A percentile compares a stretch with the other conserved stretches of the same genome.
Evolutionary conservation across 2,888 invertebrate genomes (phyloP).

Genomic region (Anorthoa munda): DNA sequence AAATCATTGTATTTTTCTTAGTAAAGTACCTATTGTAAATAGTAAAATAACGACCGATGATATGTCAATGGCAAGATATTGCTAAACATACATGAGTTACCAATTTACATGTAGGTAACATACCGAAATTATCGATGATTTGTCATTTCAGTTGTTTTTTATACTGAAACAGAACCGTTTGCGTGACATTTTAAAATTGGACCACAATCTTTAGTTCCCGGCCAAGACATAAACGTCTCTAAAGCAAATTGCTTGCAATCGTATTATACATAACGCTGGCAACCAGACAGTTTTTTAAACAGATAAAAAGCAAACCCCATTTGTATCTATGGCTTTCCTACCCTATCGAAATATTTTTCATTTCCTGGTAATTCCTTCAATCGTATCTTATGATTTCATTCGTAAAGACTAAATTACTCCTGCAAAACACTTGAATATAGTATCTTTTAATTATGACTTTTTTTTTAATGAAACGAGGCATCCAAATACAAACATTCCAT

Average conservation of each 20-base stretch:
- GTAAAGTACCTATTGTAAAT: conserved; percentile 27
- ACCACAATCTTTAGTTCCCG: conserved; percentile 16
- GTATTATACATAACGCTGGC: conserved; percentile 31
- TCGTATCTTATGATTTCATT: too few relatives aligned
- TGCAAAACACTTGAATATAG: too few relatives aligned
- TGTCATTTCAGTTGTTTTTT: background rate
- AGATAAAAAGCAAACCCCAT: background rate
- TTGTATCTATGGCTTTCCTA: background rate
- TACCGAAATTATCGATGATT: background rate
- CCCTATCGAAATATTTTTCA: too few relatives aligned
- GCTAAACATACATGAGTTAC: conserved; percentile 29
- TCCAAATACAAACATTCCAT: too few relatives aligned
- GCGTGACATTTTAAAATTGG: conserved; percentile 16
- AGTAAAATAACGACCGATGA: conserved; percentile 30
- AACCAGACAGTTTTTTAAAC: conserved; percentile 23
- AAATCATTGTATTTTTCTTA: conserved; percentile 30
- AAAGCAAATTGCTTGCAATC: conserved; percentile 36
- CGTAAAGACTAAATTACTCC: too few relatives aligned
- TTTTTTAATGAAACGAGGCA: too few relatives aligned
- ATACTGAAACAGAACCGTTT: background rate
- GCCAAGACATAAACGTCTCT: conserved; percentile 21
- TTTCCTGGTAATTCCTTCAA: too few relatives aligned
- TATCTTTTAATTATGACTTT: too few relatives aligned
- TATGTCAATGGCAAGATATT: conserved; percentile 6
- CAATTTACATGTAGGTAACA: conserved; percentile 21